phyloP scores from a whole-genome alignment of 2,888 invertebrate species.

The Epinotia demarniana region DNA sequence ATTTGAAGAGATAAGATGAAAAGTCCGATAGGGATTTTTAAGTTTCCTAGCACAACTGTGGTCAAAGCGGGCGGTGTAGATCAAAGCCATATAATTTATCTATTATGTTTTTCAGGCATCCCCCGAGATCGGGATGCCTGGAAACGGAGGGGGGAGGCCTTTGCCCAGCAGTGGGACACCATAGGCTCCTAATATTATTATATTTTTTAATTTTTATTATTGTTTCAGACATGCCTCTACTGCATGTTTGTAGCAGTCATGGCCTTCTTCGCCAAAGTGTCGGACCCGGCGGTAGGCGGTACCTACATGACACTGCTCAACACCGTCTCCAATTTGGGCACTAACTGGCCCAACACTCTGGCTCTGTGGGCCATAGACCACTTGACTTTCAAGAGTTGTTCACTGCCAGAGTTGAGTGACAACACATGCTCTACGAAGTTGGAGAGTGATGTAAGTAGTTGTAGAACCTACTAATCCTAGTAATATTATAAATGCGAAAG shows the following conservation, averaged over 20 bases:
- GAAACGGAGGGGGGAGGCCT: too few relatives aligned
- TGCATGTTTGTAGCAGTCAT: conserved; percentile 99
- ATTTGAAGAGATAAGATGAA: too few relatives aligned
- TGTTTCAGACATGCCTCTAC: conserved; percentile 93
- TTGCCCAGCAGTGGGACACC: too few relatives aligned
- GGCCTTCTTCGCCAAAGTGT: conserved; percentile 99
- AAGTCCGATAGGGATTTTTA: too few relatives aligned
- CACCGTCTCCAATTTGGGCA: conserved; percentile 98
- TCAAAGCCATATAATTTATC: too few relatives aligned
- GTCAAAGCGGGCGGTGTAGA: too few relatives aligned
- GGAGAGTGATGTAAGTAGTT: conserved; percentile 86
- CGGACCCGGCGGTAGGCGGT: conserved; percentile 98
- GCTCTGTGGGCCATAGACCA: conserved; percentile 96
- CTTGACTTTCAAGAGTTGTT: conserved; percentile 92
- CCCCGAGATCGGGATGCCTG: too few relatives aligned
- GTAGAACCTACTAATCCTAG: too few relatives aligned
- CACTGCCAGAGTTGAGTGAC: conserved; percentile 71
- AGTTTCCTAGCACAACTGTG: too few relatives aligned
- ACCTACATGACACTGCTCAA: conserved; percentile 99
- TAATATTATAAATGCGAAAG: too few relatives aligned
- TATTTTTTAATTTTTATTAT: conserved; percentile 36
- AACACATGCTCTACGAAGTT: conserved; percentile 86
- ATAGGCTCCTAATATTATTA: too few relatives aligned
- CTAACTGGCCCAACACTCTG: conserved; percentile 97
- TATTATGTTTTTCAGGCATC: neutral